A percentile compares a stretch with the other conserved stretches of the same genome.
Evolutionary conservation across 2,888 invertebrate genomes (phyloP).

Genomic region (Xestia c-nigrum): DNA sequence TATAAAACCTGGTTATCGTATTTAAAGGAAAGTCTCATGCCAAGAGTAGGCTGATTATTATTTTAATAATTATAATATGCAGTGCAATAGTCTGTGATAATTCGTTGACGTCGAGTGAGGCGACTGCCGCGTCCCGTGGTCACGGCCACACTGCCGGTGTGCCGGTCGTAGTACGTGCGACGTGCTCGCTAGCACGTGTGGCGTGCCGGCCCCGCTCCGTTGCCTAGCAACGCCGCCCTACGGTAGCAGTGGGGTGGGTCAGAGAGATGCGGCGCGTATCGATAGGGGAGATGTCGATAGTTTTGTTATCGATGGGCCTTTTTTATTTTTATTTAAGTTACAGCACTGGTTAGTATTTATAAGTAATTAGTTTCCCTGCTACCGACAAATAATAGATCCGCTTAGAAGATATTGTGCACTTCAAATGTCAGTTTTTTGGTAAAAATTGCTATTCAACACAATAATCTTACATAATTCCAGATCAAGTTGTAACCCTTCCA

Average conservation of each 20-base stretch:
- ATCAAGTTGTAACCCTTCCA: background rate
- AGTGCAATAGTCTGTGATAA: background rate
- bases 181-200: conserved; percentile 55
- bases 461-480: background rate
- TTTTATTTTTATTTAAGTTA: background rate
- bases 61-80: background rate
- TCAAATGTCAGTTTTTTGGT: background rate
- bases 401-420: background rate
- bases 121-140: conserved; percentile 34
- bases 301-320: conserved; percentile 62
- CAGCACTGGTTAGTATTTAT: background rate
- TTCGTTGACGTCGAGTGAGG: background rate
- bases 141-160: conserved; percentile 54
- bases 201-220: conserved; percentile 73
- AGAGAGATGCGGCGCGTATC: conserved; percentile 65
- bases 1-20: background rate
- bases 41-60: background rate
- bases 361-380: too few relatives aligned
- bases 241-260: conserved; percentile 52
- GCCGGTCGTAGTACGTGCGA: conserved; percentile 36
- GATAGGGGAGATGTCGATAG: conserved; percentile 67
- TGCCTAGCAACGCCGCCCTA: conserved; percentile 75
- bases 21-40: background rate
- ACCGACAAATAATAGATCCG: background rate
- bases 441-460: too few relatives aligned